Base-by-base conservation (phyloP, 2,888 invertebrate species). In the Rosalia funebris region DNA sequence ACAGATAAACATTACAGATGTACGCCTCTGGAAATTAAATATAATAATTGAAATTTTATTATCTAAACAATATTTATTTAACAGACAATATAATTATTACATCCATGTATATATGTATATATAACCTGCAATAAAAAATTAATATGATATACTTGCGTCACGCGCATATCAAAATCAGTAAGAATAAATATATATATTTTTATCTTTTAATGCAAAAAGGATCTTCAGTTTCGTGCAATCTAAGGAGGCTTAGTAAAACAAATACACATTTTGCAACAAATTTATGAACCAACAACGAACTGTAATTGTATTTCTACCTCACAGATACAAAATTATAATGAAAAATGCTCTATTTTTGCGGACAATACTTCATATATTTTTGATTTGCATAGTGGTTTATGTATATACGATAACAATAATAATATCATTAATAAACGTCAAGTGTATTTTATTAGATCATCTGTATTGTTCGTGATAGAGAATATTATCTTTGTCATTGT, bases 21-120 rank as follows among this genome's bases (percentile, higher is more conserved):
- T n/a, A n/a, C n/a, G 25, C 25, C 25, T 25, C 25, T 25, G 25
- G 3, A 25, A 25, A 25, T 25, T 5, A 5, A 34, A 34, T 34
- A 10, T 34, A n/a, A 34, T 48, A 37, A 45, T 31, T 7, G 45
- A 25, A 11, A 14, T 20, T 44, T 44, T 50, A 15, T 41, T 50
- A 50, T 50, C 39, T 50, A 50, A 37, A 50, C 25, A 50, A 50
- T 50, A 50, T 50, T 50, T 50, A 50, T 50, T 50, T 39, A 25
- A 20, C 15, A 10, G 16, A 25, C 39, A 31, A 41, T 50, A 50
- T 50, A 50, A 20, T 39, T 50, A 50, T 39, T 39, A 50, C 10
- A 50, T 7, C 19, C 20, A 44, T 44, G 17, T 44, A 44, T 25
- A 14, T 34, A 34, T 3, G 2, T n/a, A 2, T n/a, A 5, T 25